Evolutionary conservation across 2,888 invertebrate species (phyloP), one percentile per base, ranked within the genome.

Genomic region (Operophtera brumata): DNA sequence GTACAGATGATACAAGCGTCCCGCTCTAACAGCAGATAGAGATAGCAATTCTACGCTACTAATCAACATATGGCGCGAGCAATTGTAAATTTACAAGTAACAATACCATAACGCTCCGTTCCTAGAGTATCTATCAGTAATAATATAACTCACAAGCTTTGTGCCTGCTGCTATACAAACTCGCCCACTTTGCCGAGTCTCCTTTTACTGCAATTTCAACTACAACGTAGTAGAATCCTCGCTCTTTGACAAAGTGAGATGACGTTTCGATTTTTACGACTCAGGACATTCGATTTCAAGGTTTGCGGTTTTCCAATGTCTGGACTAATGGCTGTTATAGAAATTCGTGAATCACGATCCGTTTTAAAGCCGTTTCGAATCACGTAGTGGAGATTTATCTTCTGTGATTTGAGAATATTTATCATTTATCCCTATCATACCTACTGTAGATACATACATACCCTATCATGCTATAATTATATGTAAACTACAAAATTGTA

Each of bases 221-320:
- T 36, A 43, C 49, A 49, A 49, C 25, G 10, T 39, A 43, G 49
- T 49, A 30, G 42, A 43, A 49, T 35, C 20, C 30, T 10, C 39
- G 20, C 30, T 49, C 60, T 51, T 54, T 57, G 57, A 54, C 35
- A 48, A 50, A 48, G 42, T 36, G 46, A 43, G 54, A 63, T 59
- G 57, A 57, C 58, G 58, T 57, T 57, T 56, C 52, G 49, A 61
- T 54, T 61, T 63, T 59, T 59, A 64, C 71, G 70, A 67, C 67
- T 54, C 58, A 51, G 57, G 60, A 58, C 58, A 58, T 60, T 63
- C 62, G 58, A 63, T 63, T 63, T 63, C 63, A 61, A 57, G 63
- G 63, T 59, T 63, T 61, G 60, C 51, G 63, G 63, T 52, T 62
- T 62, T 61, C 60, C 57, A 54, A 65, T 59, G 55, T 60, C 58